Evolutionary conservation across 2,797 vertebrate genomes (phyloP), one percentile per base, ranked within the genome.

Genomic region (Gorsachius magnificus): DNA sequence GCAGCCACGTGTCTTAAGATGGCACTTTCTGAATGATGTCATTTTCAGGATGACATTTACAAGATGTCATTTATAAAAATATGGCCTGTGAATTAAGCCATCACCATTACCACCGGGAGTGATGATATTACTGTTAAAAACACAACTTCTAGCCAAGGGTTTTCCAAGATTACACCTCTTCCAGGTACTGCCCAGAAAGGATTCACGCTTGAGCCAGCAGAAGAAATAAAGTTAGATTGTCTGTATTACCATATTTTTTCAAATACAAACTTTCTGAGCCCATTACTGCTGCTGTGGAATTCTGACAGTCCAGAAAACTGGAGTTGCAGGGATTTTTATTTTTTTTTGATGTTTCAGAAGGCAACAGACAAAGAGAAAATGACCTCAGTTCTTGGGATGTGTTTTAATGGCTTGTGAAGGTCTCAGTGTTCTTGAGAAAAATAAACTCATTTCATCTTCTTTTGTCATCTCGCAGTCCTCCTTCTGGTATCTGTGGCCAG

Each of bases 361-460:
- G 31, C 75, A 85, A 36, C 35, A 50, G 48, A 64, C 65, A 89
- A 89, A 89, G 45, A 64, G 69, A 89, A 89, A 89, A 86, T 76
- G 0, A 69, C 35, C n/a, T 48, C 15, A 18, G 43, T 51, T 92
- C 51, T 84, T 92, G 84, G 72, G 91, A 89, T 83, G 45, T 81
- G 28, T 54, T 95, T 83, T 91, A 88, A 72, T 93, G 61, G 28
- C 24, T 51, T 78, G 28, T 95, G 76, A 88, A 95, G 76, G 84
- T 91, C 76, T 93, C 4, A 0, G 15, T 69, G 66, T 85, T 84
- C 89, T 92, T 95, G 68, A 96, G 83, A 92, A 89, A 90, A 87
- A 65, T 38, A 51, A 84, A 57, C 46, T 84, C 17, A 16, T 80
- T 93, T 94, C 94, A 81, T 97, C 92, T 87, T 89, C 36, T 83